Evolutionary conservation across 2,888 invertebrate genomes (phyloP).

Genomic region (Sussaba pulchella): DNA sequence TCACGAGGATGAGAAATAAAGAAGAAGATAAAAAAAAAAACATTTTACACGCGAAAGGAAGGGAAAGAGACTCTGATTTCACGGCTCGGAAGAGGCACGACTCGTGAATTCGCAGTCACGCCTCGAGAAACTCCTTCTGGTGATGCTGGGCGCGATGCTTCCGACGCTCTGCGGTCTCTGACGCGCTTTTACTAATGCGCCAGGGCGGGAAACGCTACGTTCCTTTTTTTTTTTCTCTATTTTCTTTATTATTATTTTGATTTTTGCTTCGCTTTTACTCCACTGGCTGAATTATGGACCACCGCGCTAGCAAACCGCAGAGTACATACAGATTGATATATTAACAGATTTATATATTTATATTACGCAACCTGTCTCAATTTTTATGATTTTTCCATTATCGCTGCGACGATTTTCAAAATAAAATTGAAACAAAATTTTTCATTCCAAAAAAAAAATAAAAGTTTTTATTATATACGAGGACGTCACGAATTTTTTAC

Average conservation of each 20-base stretch:
- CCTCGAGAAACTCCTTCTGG: constrained; percentile 68
- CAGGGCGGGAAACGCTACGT: constrained; percentile 67
- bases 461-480: too few species aligned
- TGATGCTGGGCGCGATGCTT: constrained; percentile 38
- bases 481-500: too few species aligned
- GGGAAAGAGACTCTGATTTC: constrained; percentile 67
- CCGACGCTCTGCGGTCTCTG: constrained; percentile 34
- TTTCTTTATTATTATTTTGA: constrained; percentile 54
- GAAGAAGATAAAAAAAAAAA: not conserved
- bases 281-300: constrained; percentile 58
- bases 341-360: too few species aligned
- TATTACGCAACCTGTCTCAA: not conserved
- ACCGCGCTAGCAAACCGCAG: constrained; percentile 47
- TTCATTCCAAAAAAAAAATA: too few species aligned
- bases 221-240: not conserved
- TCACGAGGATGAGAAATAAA: not conserved
- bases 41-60: not conserved
- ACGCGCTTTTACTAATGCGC: constrained; percentile 34
- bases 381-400: constrained; percentile 10
- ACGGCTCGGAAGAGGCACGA: constrained; percentile 68
- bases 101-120: constrained; percentile 71
- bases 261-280: constrained; percentile 57
- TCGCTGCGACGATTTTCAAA: not conserved
- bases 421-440: too few species aligned
- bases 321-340: too few species aligned